phyloP scores from a whole-genome alignment of 2,113 vertebrate genomes.

The Lampris incognitus region DNA sequence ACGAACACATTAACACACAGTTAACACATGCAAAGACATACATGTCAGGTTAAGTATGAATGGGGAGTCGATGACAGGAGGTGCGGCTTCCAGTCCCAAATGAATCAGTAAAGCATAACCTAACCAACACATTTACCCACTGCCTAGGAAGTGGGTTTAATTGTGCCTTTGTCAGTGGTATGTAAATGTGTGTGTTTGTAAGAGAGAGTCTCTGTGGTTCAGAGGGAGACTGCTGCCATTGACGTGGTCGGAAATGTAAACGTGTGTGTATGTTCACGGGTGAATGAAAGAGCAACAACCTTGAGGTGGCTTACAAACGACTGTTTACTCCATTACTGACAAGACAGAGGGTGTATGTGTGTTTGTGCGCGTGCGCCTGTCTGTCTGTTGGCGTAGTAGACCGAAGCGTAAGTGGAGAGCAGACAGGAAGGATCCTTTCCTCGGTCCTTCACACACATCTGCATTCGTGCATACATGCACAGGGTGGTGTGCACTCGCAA shows the following conservation, averaged over 20 bases:
- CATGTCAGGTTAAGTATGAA: no score
- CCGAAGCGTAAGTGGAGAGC: constrained; percentile 51
- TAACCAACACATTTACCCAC: no score
- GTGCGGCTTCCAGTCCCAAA: no score
- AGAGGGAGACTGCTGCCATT: constrained; percentile 53
- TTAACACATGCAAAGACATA: background rate
- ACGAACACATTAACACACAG: constrained; percentile 40
- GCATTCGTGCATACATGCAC: no score
- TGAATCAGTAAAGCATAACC: no score
- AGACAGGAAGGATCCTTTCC: constrained; percentile 41
- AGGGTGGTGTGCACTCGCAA: no score
- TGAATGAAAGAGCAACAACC: constrained; percentile 71
- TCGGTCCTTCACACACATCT: no score
- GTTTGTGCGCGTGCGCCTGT: constrained; percentile 15
- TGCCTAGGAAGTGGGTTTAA: constrained; percentile 38
- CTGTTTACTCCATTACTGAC: constrained; percentile 66
- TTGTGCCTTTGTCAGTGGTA: constrained; percentile 30
- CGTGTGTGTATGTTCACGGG: constrained; percentile 72
- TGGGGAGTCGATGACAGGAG: no score
- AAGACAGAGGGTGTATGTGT: constrained; percentile 33
- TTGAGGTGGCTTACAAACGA: constrained; percentile 62
- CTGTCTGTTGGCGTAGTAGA: constrained; percentile 45
- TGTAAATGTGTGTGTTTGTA: constrained; percentile 29
- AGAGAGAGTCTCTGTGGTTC: constrained; percentile 37
- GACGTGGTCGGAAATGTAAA: constrained; percentile 77